Evolutionary conservation across 2,113 vertebrate species (phyloP), one percentile per base, ranked within the genome.

Genomic region (Gobius niger): DNA sequence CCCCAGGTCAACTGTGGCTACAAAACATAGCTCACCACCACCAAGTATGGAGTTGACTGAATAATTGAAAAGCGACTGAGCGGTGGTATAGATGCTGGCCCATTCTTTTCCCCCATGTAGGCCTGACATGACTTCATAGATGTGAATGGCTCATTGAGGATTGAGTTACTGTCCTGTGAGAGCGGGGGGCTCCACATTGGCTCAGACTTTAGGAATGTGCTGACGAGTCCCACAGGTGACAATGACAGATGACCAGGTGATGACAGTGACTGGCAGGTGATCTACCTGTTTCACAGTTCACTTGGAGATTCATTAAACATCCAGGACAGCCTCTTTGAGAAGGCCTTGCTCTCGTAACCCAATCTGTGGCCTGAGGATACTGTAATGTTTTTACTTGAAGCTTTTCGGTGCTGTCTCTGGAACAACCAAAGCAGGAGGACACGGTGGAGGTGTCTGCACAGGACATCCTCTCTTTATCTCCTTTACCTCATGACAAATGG

Each of bases 401-500:
- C 86, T 75, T 74, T 44, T 75, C 77, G 80, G 57, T 80, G 73
- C 47, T 59, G 87, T 81, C 80, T 79, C 2, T 67, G 83, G 73
- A 71, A 51, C 60, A 73, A 40, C 70, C 62, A 76, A 59, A 2
- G 54, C 63, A 47, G 65, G 63, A 76, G 63, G 66, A 73, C 14
- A 6, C 41, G 47, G 19, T 42, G 9, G 63, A 68, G 60, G 52
- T 54, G 65, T 73, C 73, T 61, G 65, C 50, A 63, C 69, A 70
- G 65, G 70, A 88, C 83, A 76, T 47, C 41, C 62, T 70, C 52
- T 56, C 42, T 72, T 74, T 71, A 68, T 74, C 70, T 66, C 46
- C 47, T 59, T 67, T 82, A 77, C 63, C 63, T 67, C 80, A 91
- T 92, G 93, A 95, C 85, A 91, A 94, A 95, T 85, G 88, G 82